These are phyloP conservation scores for Cliona cf. orientalis DNA, from an alignment of 37 sponge, comb jelly and placozoan genomes.

Conservation along the genomic window DNA sequence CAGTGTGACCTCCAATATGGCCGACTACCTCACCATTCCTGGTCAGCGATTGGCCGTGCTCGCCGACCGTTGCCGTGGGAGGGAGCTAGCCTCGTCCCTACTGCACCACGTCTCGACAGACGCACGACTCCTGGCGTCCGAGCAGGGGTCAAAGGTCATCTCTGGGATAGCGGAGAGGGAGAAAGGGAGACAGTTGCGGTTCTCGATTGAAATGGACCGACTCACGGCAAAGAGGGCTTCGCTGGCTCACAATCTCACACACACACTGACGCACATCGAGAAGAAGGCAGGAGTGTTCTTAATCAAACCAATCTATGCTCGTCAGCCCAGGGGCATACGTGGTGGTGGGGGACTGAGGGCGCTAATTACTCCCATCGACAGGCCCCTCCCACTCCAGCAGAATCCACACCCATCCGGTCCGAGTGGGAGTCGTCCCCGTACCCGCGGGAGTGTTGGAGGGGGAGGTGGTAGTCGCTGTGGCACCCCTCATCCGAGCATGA, in stretches of 20 bases:
- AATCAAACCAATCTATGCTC: constrained; percentile 64
- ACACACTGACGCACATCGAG: constrained; percentile 40
- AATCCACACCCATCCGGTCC: neutral
- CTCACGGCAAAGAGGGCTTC: constrained; percentile 15
- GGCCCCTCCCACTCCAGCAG: constrained; percentile 8
- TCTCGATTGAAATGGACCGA: constrained; percentile 22
- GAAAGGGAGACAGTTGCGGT: constrained; percentile 9
- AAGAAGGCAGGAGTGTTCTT: constrained; percentile 30
- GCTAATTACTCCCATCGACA: constrained; percentile 18
- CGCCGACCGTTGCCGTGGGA: constrained; percentile 8
- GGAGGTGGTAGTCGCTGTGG: neutral
- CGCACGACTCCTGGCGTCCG: neutral
- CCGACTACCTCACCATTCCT: constrained; percentile 57
- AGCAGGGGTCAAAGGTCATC: constrained; percentile 4
- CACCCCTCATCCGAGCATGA: constrained; percentile 7
- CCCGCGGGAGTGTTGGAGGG: too few species aligned
- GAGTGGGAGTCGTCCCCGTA: neutral
- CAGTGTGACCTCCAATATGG: constrained; percentile 37
- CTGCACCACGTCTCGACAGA: constrained; percentile 1
- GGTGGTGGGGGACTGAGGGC: too few species aligned
- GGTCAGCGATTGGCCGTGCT: constrained; percentile 31
- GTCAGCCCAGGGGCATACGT: neutral
- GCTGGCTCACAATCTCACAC: constrained; percentile 45
- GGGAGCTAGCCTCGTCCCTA: neutral
- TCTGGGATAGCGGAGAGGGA: neutral